phyloP scores from a whole-genome alignment of 2,888 invertebrate genomes.

The Linnaemya vulpina region DNA sequence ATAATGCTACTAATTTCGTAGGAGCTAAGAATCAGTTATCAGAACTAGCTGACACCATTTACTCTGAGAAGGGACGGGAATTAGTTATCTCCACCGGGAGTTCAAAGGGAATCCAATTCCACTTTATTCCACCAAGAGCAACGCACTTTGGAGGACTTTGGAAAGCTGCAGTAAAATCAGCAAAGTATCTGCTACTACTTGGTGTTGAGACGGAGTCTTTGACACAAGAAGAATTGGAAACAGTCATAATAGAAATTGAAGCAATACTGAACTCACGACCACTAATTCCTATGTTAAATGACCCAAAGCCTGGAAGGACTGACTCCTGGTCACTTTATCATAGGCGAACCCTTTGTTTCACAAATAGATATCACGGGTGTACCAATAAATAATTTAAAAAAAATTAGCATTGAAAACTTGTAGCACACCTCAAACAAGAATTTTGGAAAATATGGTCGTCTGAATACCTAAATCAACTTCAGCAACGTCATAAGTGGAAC shows the following conservation, averaged over 20 bases:
- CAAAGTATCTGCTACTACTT: not conserved
- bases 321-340: not conserved
- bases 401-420: not conserved
- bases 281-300: not conserved
- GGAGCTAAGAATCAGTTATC: not conserved
- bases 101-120: not conserved
- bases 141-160: not conserved
- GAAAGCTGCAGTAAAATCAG: not conserved
- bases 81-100: not conserved
- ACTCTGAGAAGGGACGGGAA: not conserved
- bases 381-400: too few species aligned
- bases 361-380: too few species aligned
- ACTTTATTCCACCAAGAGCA: not conserved
- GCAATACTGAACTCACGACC: not conserved
- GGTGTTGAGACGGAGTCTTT: not conserved
- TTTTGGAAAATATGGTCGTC: too few species aligned
- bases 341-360: not conserved
- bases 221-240: not conserved
- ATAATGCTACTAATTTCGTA: too few species aligned
- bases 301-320: not conserved
- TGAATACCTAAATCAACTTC: too few species aligned
- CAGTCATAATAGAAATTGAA: not conserved
- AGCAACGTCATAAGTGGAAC: too few species aligned
- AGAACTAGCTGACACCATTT: not conserved
- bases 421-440: not conserved